Evolutionary conservation across 2,888 invertebrate genomes (phyloP), one percentile per base, ranked within the genome.

Genomic region (Laspeyria flexula): DNA sequence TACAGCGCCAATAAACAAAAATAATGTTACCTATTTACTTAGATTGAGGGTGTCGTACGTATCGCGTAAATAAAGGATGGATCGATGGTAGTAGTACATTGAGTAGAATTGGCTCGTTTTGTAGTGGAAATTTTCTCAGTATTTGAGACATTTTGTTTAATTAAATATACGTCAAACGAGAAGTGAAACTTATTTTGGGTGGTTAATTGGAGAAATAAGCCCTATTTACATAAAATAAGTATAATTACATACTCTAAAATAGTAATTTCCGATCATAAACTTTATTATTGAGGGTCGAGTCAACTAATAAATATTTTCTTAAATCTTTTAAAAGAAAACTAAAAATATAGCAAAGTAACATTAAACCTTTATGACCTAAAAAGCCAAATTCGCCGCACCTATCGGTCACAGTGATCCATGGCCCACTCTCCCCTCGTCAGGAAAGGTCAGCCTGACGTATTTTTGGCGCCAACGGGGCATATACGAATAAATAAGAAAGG

Each of bases 401-500:
- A 90, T 89, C 89, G 90, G 87, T 90, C 88, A 90, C 83, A 53
- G 58, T 55, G 54, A 79, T 77, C 79, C 75, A 69, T 67, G 60
- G 65, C 71, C 71, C 63, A 68, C 67, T 59, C 65, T 65, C 79
- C 78, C 73, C 73, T 70, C 67, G 69, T 60, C 50, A 47, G 65
- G 67, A 86, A 86, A 88, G 89, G 90, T 90, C 86, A 79, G 65
- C 71, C 63, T 65, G 70, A 66, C 65, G 60, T 69, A 80, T 79
- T 83, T 83, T 82, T 78, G 84, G 78, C 81, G 82, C 79, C 85
- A 80, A 78, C 82, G 80, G 81, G 80, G 79, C 83, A 79, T 73
- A 72, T 70, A 78, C 85, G 79, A 85, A 84, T 83, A 86, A 85
- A 85, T 86, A 88, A 84, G 84, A 85, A 88, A 88, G 79, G 81